Conservation (phyloP, 2,888 invertebrate genomes). For the Sphaerophoria taeniata region DNA sequence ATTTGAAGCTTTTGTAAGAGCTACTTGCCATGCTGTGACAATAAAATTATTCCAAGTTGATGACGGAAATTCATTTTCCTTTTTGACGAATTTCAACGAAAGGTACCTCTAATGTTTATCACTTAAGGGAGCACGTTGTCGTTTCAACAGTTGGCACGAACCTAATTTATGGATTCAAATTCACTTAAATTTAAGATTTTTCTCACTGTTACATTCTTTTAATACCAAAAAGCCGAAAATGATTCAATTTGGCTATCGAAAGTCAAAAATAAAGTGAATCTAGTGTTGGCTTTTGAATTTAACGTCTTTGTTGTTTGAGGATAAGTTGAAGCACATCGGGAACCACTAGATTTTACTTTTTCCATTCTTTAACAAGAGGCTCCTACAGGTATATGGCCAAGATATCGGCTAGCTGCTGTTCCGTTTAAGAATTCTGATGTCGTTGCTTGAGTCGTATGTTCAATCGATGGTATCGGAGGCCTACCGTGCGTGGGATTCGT, state of each 20-base stretch:
- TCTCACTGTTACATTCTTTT: slow-evolving; percentile 30
- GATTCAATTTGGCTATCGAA: background rate
- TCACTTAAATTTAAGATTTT: slow-evolving; percentile 46
- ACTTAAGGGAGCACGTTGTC: slow-evolving; percentile 21
- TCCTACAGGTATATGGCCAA: too few relatives aligned
- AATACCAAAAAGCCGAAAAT: background rate
- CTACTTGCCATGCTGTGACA: background rate
- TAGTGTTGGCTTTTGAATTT: background rate
- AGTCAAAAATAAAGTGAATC: slow-evolving; percentile 17
- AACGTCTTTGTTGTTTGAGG: background rate
- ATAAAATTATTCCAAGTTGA: background rate
- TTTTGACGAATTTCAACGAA: slow-evolving; percentile 17
- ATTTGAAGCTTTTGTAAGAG: slow-evolving; percentile 90
- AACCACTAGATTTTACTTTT: too few relatives aligned
- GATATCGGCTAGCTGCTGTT: too few relatives aligned
- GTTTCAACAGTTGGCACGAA: slow-evolving; percentile 23
- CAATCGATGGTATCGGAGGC: too few relatives aligned
- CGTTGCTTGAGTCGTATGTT: too few relatives aligned
- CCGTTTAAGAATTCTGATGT: too few relatives aligned
- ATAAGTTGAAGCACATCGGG: too few relatives aligned
- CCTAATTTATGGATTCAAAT: slow-evolving; percentile 29
- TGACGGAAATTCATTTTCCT: background rate
- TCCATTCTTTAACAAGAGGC: too few relatives aligned
- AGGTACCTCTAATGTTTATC: background rate
- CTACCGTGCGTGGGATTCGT: too few relatives aligned